These are phyloP conservation scores for Pangasianodon gigas DNA, from an alignment of 2,113 vertebrate species.

Conservation along the genomic window DNA sequence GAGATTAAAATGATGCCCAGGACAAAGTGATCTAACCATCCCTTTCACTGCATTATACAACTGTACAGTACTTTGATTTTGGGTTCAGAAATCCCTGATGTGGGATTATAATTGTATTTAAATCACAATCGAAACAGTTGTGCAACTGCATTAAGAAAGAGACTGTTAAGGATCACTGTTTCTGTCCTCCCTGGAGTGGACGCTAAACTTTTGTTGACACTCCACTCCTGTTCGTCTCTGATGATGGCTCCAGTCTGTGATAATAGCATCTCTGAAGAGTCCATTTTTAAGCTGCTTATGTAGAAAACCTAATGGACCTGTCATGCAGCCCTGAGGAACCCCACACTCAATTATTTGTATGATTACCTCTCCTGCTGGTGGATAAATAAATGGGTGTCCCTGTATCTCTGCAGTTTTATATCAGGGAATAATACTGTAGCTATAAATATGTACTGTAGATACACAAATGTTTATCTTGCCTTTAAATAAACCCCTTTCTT, in stretches of 20 bases:
- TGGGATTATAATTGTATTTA: slow-evolving; percentile 27
- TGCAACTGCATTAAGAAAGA: slow-evolving; percentile 22
- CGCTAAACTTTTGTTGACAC: background rate
- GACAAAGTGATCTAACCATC: slow-evolving; percentile 3
- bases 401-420: slow-evolving; percentile 48
- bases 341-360: slow-evolving; percentile 34
- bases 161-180: slow-evolving; percentile 16
- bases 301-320: slow-evolving; percentile 40
- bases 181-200: slow-evolving; percentile 10
- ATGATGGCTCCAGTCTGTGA: slow-evolving; percentile 37
- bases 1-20: slow-evolving; percentile 36
- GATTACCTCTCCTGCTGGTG: slow-evolving; percentile 36
- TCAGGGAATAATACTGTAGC: slow-evolving; percentile 56
- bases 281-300: slow-evolving; percentile 26
- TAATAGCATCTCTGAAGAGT: slow-evolving; percentile 20
- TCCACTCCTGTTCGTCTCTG: slow-evolving; percentile 16
- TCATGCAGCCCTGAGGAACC: slow-evolving; percentile 38
- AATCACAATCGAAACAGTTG: slow-evolving; percentile 10
- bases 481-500: slow-evolving; percentile 51
- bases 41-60: slow-evolving; percentile 20
- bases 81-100: background rate
- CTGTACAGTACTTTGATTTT: slow-evolving; percentile 28
- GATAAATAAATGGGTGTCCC: slow-evolving; percentile 40
- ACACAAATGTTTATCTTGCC: slow-evolving; percentile 45
- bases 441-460: slow-evolving; percentile 51